A percentile compares a stretch with the other conserved stretches of the same genome.
Evolutionary conservation across 2,888 invertebrate species (phyloP).

Genomic region (Cryptocheilus praepositus): DNA sequence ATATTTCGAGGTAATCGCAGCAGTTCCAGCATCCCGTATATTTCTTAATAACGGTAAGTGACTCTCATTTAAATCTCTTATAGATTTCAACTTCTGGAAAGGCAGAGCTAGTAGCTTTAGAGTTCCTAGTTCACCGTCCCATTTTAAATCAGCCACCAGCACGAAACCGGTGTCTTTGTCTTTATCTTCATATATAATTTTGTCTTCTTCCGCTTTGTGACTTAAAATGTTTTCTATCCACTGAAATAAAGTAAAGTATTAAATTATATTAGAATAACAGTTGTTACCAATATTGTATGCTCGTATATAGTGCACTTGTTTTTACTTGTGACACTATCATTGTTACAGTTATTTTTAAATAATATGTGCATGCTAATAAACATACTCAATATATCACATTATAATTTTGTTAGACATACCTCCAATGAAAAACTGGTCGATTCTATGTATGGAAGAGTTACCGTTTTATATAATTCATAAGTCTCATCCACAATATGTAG

Average conservation of each 20-base stretch:
- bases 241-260: conserved; percentile 76
- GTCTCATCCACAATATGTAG: conserved; percentile 89
- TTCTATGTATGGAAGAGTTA: conserved; percentile 87
- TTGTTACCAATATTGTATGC: not conserved
- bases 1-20: conserved; percentile 86
- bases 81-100: conserved; percentile 84
- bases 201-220: conserved; percentile 91
- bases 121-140: conserved; percentile 90
- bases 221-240: conserved; percentile 98
- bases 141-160: conserved; percentile 95
- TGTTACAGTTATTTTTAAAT: conserved; percentile 14
- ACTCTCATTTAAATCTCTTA: conserved; percentile 86
- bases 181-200: conserved; percentile 88
- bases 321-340: not conserved
- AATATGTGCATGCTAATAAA: conserved; percentile 3
- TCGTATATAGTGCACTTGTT: conserved; percentile 3
- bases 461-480: conserved; percentile 84
- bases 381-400: not conserved
- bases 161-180: conserved; percentile 90
- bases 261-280: not conserved
- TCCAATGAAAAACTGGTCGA: conserved; percentile 86
- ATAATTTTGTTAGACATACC: conserved; percentile 75
- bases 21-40: conserved; percentile 84
- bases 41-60: conserved; percentile 91
- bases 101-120: conserved; percentile 91